Evolutionary conservation across 2,888 invertebrate species (phyloP), one percentile per base, ranked within the genome.

Genomic region (Phalangium opilio): DNA sequence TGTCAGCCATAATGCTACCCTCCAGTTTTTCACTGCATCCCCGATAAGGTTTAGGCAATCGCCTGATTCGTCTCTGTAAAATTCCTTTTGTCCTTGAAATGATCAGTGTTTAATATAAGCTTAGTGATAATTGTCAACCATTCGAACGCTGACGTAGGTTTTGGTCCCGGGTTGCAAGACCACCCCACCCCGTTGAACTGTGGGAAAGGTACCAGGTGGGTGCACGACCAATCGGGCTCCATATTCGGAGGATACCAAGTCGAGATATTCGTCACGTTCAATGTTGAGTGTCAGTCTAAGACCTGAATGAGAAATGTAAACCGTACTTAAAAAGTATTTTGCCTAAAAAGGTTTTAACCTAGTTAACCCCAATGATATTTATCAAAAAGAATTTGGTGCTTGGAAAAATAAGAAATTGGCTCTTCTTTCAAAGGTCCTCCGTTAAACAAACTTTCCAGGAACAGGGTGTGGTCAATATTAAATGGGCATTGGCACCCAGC

Each of bases 201-300:
- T 54, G 14, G 58, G 54, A 15, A 53, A 51, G 1, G 55, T 50
- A 32, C 55, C 53, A 21, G 50, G 50, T 4, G 54, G 51, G 39
- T 60, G 60, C 18, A 60, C 50, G 17, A 57, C 44, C 1, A 60
- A 44, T 19, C 58, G 46, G 2, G 53, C 56, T 18, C 60, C 60
- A 12, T 48, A 55, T 43, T 57, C 53, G 17, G 57, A 55, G 1
- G 57, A 52, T 36, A 58, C 50, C 15, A 59, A 46, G 18, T 55
- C 57, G 15, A 60, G 27, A 47, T 59, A 60, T 33, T 60, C 58
- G 5, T 57, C 52, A 14, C 51, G 39, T 35, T 58, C 54, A 17
- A 60, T 53, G 43, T 57, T 55, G 27, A 60, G 45, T 3, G 59
- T 60, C 35, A 60, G 38, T 11, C 55, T 50, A 10, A 60, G 50